phyloP scores from a whole-genome alignment of 2,113 vertebrate species.

The Myrmecobius fasciatus region DNA sequence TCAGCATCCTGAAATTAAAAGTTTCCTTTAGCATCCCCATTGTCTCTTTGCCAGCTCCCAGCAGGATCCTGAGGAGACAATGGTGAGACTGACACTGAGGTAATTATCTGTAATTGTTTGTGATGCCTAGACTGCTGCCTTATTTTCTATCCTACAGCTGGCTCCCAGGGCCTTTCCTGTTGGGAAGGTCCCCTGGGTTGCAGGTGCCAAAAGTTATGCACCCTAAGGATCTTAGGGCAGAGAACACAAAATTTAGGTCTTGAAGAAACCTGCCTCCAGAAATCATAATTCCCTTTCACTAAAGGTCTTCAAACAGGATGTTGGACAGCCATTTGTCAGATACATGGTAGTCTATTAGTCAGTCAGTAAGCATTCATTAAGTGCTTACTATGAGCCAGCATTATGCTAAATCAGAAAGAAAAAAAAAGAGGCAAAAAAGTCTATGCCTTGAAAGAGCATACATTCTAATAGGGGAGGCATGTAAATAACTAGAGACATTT shows the following conservation, averaged over 20 bases:
- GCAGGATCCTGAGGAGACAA: conserved; percentile 69
- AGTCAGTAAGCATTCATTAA: not conserved
- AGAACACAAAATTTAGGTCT: not conserved
- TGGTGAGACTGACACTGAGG: conserved; percentile 74
- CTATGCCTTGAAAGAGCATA: not conserved
- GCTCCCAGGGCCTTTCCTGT: conserved; percentile 65
- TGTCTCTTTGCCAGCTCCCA: conserved; percentile 59
- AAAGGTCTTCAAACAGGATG: not conserved
- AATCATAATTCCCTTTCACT: not conserved
- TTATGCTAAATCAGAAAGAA: not conserved
- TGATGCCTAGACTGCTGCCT: conserved; percentile 78
- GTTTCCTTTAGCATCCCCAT: conserved; percentile 65
- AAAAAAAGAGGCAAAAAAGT: not conserved
- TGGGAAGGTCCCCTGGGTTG: conserved; percentile 22
- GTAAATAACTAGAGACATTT: not conserved
- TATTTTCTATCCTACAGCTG: conserved; percentile 69
- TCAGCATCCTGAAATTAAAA: conserved; percentile 67
- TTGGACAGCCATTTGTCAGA: not conserved
- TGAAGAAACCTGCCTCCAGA: not conserved
- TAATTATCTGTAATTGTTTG: conserved; percentile 79
- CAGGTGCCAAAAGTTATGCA: conserved; percentile 42
- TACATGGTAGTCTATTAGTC: not conserved
- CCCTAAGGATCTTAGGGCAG: not conserved
- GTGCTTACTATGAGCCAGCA: not conserved
- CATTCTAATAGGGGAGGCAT: not conserved